Evolutionary conservation across 2,113 vertebrate genomes (phyloP).

Genomic region (Tor tambroides): DNA sequence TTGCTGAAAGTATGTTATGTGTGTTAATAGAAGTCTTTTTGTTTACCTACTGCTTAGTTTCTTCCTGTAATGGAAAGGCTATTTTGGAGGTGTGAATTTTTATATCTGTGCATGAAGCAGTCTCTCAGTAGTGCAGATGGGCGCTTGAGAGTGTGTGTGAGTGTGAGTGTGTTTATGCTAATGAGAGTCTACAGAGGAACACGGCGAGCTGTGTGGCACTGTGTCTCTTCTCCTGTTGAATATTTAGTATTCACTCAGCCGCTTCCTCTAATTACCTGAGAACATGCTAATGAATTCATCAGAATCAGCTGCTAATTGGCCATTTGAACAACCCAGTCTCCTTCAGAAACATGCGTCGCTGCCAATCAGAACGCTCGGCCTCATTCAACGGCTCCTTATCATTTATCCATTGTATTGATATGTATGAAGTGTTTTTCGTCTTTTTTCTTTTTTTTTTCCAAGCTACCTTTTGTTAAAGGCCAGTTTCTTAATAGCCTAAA

Average conservation of each 20-base stretch:
- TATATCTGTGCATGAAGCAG: conserved; percentile 36
- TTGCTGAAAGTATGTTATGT: background rate
- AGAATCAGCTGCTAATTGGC: conserved; percentile 71
- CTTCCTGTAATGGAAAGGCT: conserved; percentile 30
- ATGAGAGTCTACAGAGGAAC: conserved; percentile 50
- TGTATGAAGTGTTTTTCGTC: conserved; percentile 25
- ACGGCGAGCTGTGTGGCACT: conserved; percentile 45
- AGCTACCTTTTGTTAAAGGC: background rate
- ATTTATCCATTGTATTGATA: conserved; percentile 41
- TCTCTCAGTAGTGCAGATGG: conserved; percentile 42
- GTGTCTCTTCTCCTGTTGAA: conserved; percentile 64
- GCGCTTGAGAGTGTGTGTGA: conserved; percentile 34
- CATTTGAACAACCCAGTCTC: conserved; percentile 59
- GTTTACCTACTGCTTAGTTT: background rate
- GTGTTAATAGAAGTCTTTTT: conserved; percentile 8
- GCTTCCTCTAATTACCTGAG: conserved; percentile 69
- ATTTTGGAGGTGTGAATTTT: conserved; percentile 39
- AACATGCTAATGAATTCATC: conserved; percentile 69
- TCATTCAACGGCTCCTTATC: conserved; percentile 39
- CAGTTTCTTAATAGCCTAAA: conserved; percentile 37
- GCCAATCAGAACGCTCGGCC: conserved; percentile 54
- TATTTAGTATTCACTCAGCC: conserved; percentile 69
- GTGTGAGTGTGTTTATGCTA: conserved; percentile 53
- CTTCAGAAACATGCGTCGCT: conserved; percentile 30
- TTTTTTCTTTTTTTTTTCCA: background rate